Evolutionary conservation across 92 coral and sea anemone species (phyloP).

Genomic region (Paramuricea clavata): DNA sequence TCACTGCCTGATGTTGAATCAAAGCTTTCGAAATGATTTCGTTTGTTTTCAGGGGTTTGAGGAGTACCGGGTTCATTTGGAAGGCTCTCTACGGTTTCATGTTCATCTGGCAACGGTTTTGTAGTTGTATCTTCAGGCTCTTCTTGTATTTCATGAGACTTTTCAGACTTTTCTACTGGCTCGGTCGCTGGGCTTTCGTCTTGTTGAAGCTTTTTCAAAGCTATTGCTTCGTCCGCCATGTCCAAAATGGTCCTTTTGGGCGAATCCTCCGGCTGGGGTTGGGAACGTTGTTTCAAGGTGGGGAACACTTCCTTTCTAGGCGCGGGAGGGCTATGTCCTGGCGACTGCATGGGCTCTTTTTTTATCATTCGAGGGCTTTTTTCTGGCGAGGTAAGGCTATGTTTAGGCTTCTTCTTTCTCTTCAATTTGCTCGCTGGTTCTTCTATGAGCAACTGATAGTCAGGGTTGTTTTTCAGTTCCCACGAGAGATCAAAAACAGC

Average conservation of each 20-base stretch:
- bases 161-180: no score
- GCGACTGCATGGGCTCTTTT: neutral
- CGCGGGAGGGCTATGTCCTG: neutral
- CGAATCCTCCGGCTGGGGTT: neutral
- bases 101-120: neutral
- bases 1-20: neutral
- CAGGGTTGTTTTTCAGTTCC: constrained; percentile 12
- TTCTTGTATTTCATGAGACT: no score
- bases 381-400: neutral
- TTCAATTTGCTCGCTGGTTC: neutral
- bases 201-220: neutral
- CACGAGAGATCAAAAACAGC: constrained; percentile 4
- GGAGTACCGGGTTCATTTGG: neutral
- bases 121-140: no score
- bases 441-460: neutral
- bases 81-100: neutral
- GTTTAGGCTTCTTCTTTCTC: neutral
- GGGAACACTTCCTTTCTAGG: neutral
- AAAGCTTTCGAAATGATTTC: neutral
- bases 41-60: neutral
- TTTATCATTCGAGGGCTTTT: neutral
- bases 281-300: neutral
- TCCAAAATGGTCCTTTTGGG: neutral
- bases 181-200: no score
- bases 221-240: neutral